Base-by-base conservation (phyloP, 92 coral and sea anemone species). In the Porites evermanni region DNA sequence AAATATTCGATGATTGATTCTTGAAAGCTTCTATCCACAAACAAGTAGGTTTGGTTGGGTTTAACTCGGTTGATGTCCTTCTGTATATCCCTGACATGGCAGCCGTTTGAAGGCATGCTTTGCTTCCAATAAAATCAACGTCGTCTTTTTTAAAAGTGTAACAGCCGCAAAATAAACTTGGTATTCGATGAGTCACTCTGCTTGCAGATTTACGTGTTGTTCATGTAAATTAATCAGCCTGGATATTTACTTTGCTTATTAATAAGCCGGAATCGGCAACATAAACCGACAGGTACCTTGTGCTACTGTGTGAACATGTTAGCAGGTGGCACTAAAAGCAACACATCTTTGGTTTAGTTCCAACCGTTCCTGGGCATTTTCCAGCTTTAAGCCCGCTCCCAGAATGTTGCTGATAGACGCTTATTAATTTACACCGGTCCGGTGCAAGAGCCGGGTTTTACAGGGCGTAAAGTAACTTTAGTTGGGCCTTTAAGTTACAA, bases 1-100 rank as follows among this genome's bases (percentile, higher is more conserved):
- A 96, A 91, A 72, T 86, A 84, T 12, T 90, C 95, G 8, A 93
- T 89, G 63, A 95, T 77, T 11, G 91, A 89, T 16, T 90, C 79
- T 68, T 94, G 85, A 72, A 88, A 91, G 9, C 70, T 74, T 17
- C 66, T 69, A 61, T 96, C 97, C 77, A 89, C 93, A 75, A 94
- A 91, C 56, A 90, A 69, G 72, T 92, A 94, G n/a, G 88, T 81
- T 60, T 90, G 75, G 70, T 82, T 20, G 2, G 65, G 83, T 68
- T 80, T 79, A 3, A 94, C 81, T 74, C 80, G 84, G 92, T 91
- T 91, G 69, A 93, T 79, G 72, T 94, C 93, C 24, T 92, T 83
- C 74, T 79, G 93, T 4, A 93, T 58, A 50, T 67, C 88, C 44
- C 89, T 78, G 4, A 78, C 85, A 16, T 77, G 32, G 18, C 16